These are phyloP conservation scores for Salmo trutta DNA, from an alignment of 2,797 vertebrate species.

Conservation along the genomic window DNA sequence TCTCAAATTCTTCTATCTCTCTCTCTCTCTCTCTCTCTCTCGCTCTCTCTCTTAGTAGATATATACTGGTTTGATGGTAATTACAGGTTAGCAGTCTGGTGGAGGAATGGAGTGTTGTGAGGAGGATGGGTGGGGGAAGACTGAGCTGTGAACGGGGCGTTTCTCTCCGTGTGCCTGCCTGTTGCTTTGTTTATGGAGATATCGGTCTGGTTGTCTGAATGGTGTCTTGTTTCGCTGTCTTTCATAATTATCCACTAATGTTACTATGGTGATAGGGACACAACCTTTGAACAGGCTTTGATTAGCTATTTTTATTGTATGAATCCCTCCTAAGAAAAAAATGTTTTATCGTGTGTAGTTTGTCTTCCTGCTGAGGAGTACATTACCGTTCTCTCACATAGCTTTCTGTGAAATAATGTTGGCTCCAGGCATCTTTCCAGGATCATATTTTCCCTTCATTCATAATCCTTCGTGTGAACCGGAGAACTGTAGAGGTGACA, in stretches of 20 bases:
- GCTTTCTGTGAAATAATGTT: neutral
- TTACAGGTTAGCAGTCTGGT: neutral
- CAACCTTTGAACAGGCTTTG: neutral
- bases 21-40: neutral
- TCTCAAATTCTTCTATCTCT: neutral
- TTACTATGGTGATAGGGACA: neutral
- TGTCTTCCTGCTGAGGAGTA: conserved; percentile 8
- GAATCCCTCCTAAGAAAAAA: no score
- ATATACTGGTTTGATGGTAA: neutral
- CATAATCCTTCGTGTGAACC: conserved; percentile 44
- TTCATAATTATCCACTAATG: neutral
- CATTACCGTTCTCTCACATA: neutral
- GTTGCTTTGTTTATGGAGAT: neutral
- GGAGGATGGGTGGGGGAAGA: neutral
- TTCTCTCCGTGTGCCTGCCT: neutral
- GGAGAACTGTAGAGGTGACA: conserved; percentile 50
- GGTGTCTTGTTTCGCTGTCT: neutral
- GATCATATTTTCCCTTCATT: conserved; percentile 9
- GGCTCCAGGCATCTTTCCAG: conserved; percentile 18
- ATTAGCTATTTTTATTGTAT: no score
- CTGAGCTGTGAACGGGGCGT: neutral
- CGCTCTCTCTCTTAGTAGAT: neutral
- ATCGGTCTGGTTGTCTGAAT: neutral
- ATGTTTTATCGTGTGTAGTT: neutral
- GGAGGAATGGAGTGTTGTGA: neutral